Conservation (phyloP, 2,888 invertebrate genomes). For the Acanthosoma haemorrhoidale region DNA sequence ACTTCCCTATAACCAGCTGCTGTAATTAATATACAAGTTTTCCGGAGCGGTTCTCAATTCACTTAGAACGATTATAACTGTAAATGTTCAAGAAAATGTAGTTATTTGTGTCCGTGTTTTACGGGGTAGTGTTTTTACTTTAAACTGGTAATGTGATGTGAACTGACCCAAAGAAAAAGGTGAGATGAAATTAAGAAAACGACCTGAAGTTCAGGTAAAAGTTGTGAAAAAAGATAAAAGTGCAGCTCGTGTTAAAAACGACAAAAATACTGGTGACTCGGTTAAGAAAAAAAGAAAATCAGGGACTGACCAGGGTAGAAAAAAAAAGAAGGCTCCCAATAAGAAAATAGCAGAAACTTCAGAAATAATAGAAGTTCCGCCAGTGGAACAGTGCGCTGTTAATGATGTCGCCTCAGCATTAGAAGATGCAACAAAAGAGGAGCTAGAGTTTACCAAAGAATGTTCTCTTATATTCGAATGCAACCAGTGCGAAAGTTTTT, state of each 20-base stretch:
- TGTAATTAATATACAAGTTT: no score
- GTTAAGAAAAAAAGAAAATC: background rate
- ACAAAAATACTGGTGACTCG: background rate
- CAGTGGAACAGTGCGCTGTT: background rate
- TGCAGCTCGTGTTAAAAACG: background rate
- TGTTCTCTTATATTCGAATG: slow-evolving; percentile 2
- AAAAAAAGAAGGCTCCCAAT: background rate
- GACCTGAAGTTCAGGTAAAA: background rate
- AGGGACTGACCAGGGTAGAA: background rate
- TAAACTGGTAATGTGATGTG: no score
- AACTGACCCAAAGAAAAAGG: no score
- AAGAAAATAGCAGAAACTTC: background rate
- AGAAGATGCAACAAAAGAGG: background rate
- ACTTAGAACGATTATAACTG: no score
- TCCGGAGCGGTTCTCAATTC: no score
- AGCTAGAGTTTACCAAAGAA: background rate
- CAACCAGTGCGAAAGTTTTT: background rate
- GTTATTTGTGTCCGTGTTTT: no score
- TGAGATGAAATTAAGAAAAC: slow-evolving; percentile 2
- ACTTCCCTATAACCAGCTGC: no score
- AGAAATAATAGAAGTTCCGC: background rate
- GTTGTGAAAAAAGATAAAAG: background rate
- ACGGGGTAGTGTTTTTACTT: no score
- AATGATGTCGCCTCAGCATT: background rate
- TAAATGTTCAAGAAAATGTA: no score